Base-by-base conservation (phyloP, 2,888 invertebrate genomes). In the Keiferia lycopersicella region DNA sequence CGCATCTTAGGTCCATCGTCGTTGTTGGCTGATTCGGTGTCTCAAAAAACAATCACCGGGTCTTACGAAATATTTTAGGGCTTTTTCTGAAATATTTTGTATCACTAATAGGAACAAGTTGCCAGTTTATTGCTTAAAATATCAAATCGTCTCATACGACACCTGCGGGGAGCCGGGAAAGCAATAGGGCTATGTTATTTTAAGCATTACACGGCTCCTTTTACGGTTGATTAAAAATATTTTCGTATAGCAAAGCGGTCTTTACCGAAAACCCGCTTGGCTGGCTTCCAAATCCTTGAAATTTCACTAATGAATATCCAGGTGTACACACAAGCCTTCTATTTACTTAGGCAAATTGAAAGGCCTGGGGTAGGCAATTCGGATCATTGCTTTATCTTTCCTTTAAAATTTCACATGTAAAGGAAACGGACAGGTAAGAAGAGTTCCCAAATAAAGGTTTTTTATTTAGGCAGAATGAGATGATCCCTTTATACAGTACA, bases 301-400 rank as follows among this genome's bases (percentile, higher is more conserved):
- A 61, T 26, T 62, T 58, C 56, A 34, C 61, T 64, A 50, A 61
- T 57, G 57, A 64, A 45, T 50, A n/a, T 41, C 41, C 53, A 38
- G 50, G 50, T 22, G 53, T 60, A 18, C 41, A 50, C 38, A 22
- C 48, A 61, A 61, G 48, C 10, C 30, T n/a, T 20, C 20, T 50
- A 11, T 51, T 53, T 59, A 64, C 64, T 64, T 64, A 64, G 16
- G 51, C 11, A 64, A 64, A 64, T 64, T 59, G 59, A 60, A 64
- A 59, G 59, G 4, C 16, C 14, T n/a, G 3, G 56, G 30, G 14
- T 30, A 56, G 30, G 56, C 56, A 56, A 11, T 56, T 56, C 10
- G 18, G 10, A n/a, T 53, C 53, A 53, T 53, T 53, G 16, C 53
- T 53, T 53, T 53, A 53, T 53, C 20, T 26, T 51, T 58, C 58